Conservation (phyloP, 2,797 vertebrate species). For the Bryconaethiops microstoma region DNA sequence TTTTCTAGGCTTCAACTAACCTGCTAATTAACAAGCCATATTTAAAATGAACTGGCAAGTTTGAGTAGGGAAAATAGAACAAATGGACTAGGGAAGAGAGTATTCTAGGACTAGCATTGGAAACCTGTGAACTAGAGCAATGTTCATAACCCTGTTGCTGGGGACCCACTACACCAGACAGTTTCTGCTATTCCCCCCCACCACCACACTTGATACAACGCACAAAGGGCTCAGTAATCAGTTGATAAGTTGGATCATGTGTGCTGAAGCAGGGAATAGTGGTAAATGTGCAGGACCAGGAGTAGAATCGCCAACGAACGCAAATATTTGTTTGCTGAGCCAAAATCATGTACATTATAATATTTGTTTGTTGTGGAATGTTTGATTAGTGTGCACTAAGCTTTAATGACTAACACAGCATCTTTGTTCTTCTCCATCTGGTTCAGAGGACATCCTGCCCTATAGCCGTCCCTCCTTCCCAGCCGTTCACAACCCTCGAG, state of each 20-base stretch:
- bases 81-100: too few species aligned
- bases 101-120: too few species aligned
- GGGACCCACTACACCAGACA: too few species aligned
- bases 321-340: too few species aligned
- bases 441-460: constrained; percentile 91
- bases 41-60: too few species aligned
- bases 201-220: background rate
- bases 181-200: background rate
- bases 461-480: constrained; percentile 98
- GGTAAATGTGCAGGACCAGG: background rate
- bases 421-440: constrained; percentile 49
- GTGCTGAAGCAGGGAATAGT: background rate
- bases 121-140: too few species aligned
- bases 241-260: background rate
- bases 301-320: background rate
- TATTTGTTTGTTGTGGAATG: background rate
- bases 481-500: constrained; percentile 89
- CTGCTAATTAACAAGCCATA: too few species aligned
- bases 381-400: background rate
- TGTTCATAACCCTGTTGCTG: too few species aligned
- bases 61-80: too few species aligned
- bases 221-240: background rate
- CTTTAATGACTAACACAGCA: background rate
- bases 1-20: too few species aligned
- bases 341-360: background rate